These are phyloP conservation scores for Mnemiopsis leidyi DNA, from an alignment of 37 sponge, comb jelly and placozoan genomes.

Conservation along the genomic window DNA sequence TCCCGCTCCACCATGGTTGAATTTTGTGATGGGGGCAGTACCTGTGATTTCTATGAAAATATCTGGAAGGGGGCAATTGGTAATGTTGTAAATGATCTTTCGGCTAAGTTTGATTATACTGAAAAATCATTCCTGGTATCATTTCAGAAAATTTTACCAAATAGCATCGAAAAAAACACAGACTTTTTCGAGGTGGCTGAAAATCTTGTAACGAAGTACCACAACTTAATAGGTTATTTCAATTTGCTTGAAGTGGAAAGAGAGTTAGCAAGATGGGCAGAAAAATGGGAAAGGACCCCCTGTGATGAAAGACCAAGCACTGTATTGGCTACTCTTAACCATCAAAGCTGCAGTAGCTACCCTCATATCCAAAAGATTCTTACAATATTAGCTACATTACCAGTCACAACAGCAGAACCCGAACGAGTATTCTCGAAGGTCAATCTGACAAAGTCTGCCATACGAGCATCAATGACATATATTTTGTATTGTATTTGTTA, in stretches of 20 bases:
- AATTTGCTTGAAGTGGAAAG: not conserved
- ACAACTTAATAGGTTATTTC: not conserved
- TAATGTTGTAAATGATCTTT: not conserved
- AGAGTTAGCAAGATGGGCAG: constrained; percentile 5
- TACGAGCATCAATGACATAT: constrained; percentile 43
- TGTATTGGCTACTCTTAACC: constrained; percentile 53
- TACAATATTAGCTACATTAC: constrained; percentile 54
- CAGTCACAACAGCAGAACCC: constrained; percentile 62
- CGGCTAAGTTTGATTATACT: not conserved
- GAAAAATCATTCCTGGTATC: not conserved
- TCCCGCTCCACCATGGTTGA: not conserved
- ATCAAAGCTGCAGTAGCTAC: not conserved
- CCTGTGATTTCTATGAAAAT: not conserved
- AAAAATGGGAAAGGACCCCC: not conserved
- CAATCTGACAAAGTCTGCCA: constrained; percentile 52
- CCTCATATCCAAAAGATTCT: constrained; percentile 59
- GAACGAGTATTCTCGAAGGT: constrained; percentile 61
- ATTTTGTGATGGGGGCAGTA: too few relatives aligned
- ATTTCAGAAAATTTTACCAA: not conserved
- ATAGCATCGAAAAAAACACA: not conserved
- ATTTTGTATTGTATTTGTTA: too few relatives aligned
- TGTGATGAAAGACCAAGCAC: constrained; percentile 22
- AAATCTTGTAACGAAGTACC: not conserved
- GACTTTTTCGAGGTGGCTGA: not conserved
- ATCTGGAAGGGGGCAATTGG: not conserved